Percentiles rank a stretch among this genome's conserved stretches.
phyloP scores from a whole-genome alignment of 1,140 invertebrate species.

The Diplogasteroides magnus region DNA sequence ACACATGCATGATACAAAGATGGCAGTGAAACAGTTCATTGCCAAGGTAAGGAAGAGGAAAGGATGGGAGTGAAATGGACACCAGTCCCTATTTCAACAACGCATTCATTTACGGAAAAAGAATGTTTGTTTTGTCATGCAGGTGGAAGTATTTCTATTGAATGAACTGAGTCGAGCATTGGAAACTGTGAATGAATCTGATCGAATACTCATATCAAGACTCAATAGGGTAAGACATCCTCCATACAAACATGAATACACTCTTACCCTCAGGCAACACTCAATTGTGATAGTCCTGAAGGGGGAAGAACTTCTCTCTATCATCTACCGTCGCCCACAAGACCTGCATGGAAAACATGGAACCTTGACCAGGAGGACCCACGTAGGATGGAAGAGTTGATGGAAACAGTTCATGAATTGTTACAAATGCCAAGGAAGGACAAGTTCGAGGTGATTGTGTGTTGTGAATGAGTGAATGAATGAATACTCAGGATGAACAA shows the following conservation, averaged over 20 bases:
- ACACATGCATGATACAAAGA: conserved; percentile 22
- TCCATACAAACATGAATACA: not conserved
- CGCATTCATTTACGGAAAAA: not conserved
- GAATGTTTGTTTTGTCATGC: not conserved
- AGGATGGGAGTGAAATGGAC: not conserved
- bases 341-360: conserved; percentile 29
- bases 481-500: conserved; percentile 2
- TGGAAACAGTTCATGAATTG: conserved; percentile 22
- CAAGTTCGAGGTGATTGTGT: not conserved
- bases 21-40: conserved; percentile 24
- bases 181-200: conserved; percentile 24
- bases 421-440: conserved; percentile 16
- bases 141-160: conserved; percentile 21
- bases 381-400: conserved; percentile 22
- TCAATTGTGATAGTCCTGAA: too few relatives aligned
- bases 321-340: conserved; percentile 24
- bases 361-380: conserved; percentile 28
- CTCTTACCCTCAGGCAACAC: too few relatives aligned
- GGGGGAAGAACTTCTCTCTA: conserved; percentile 22
- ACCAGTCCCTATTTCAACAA: not conserved
- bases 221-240: conserved; percentile 15
- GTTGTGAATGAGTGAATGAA: too few relatives aligned
- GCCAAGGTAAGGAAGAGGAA: conserved; percentile 7
- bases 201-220: conserved; percentile 16
- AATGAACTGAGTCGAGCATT: conserved; percentile 21